A percentile compares a stretch with the other conserved stretches of the same genome.
Evolutionary conservation across 2,113 vertebrate genomes (phyloP).

Genomic region (Neomonachus schauinslandi): DNA sequence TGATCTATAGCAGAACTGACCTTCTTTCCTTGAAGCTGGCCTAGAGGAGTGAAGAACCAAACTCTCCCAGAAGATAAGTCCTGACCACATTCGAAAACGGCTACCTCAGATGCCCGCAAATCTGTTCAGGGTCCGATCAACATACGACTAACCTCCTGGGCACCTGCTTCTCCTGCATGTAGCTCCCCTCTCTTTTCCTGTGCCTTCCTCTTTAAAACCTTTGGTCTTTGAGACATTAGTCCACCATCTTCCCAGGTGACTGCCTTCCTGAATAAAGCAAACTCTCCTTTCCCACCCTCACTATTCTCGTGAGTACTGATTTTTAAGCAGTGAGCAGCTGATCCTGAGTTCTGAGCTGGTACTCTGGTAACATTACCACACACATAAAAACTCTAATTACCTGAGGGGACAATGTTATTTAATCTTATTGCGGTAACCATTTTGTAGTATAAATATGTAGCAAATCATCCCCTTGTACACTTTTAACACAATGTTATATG

Average conservation of each 20-base stretch:
- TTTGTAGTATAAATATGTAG: neutral
- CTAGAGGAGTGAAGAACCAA: neutral
- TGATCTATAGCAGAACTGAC: neutral
- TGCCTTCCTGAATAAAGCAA: neutral
- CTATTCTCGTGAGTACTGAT: neutral
- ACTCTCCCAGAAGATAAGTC: neutral
- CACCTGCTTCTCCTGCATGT: neutral
- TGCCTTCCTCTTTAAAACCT: neutral
- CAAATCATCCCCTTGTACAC: neutral
- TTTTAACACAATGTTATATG: neutral
- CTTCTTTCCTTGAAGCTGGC: neutral
- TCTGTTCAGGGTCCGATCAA: neutral
- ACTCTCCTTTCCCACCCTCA: neutral
- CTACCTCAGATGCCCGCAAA: neutral
- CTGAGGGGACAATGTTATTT: neutral
- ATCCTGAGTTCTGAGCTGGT: neutral
- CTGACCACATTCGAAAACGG: neutral
- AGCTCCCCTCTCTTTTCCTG: neutral
- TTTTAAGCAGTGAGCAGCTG: neutral
- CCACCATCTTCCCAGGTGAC: neutral
- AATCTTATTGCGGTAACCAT: neutral
- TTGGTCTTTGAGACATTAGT: neutral
- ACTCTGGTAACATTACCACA: neutral
- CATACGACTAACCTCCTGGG: neutral
- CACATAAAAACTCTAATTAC: neutral